Evolutionary conservation across 2,797 vertebrate genomes (phyloP).

Genomic region (Urosaurus nigricauda): DNA sequence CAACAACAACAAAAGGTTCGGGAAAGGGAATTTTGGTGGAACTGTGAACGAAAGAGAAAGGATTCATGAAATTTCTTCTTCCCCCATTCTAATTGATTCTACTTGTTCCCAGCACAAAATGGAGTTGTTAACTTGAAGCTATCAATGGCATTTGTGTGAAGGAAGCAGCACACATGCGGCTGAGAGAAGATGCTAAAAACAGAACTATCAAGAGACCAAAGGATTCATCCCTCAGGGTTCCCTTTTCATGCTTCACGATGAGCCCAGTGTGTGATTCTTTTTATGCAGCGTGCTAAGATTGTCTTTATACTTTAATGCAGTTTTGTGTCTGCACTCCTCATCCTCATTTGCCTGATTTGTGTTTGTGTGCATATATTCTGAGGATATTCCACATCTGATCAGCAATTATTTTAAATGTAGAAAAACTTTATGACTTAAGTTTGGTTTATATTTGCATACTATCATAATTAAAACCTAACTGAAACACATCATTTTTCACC

Average conservation of each 20-base stretch:
- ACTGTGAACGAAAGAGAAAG: no score
- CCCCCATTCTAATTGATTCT: not conserved
- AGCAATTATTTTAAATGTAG: not conserved
- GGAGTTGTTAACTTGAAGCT: not conserved
- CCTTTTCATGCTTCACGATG: constrained; percentile 6
- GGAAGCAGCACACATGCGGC: not conserved
- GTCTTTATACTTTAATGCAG: not conserved
- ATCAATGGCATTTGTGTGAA: constrained; percentile 5
- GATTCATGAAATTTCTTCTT: no score
- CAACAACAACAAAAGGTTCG: no score
- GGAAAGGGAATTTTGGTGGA: no score
- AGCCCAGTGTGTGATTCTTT: not conserved
- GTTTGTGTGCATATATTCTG: not conserved
- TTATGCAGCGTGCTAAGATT: constrained; percentile 1
- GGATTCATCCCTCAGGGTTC: constrained; percentile 1
- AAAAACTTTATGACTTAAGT: not conserved
- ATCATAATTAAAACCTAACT: not conserved
- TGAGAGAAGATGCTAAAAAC: constrained; percentile 22
- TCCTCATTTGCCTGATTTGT: not conserved
- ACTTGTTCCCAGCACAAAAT: not conserved
- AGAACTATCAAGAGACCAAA: constrained; percentile 31
- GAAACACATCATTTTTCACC: not conserved
- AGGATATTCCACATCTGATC: not conserved
- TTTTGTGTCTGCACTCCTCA: not conserved
- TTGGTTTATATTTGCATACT: not conserved